Evolutionary conservation across 2,888 invertebrate genomes (phyloP), one percentile per base, ranked within the genome.

Genomic region (Theretra japonica): DNA sequence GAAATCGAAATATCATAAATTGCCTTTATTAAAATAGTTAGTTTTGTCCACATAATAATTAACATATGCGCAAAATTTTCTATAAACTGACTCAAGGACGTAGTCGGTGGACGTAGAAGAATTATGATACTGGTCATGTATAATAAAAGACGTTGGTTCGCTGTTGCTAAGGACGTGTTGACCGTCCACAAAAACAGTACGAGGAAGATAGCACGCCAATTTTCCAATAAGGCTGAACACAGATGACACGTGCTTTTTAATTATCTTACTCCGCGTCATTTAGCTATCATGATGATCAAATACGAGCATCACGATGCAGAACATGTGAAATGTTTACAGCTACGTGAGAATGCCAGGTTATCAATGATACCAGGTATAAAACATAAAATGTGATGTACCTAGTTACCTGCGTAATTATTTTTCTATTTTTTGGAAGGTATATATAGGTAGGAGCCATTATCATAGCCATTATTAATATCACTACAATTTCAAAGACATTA

Each of bases 231-330:
- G 15, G 41, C 41, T 41, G 41, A 41, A 53, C 30, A 28, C 7
- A 30, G 19, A 30, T 25, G 19, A 60, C 59, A 60, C 59, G 28
- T 60, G 59, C 59, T 30, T 19, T 25, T 60, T 58, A 60, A 60
- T 60, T 30, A 60, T 60, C 59, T n/a, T 2, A 30, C 19, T 60
- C 28, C 59, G 30, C 19, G n/a, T 30, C 28, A 60, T 60, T 28
- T 7, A 28, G 25, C 28, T 28, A 30, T 60, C 59, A 30, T 59
- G 25, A 28, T 58, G 59, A 60, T 60, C 30, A 30, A 60, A 60
- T 53, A 53, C 53, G n/a, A 53, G 53, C 30, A n/a, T 60, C 59
- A 60, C 59, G 59, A 60, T 30, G 59, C 59, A 7, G 30, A 60
- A 60, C 59, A 60, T 60, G 58, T 58, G 59, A 60, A 28, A 30